A percentile compares a stretch with the other conserved stretches of the same genome.
phyloP scores from a whole-genome alignment of 2,797 vertebrate genomes.

The Triplophysa bombifrons region DNA sequence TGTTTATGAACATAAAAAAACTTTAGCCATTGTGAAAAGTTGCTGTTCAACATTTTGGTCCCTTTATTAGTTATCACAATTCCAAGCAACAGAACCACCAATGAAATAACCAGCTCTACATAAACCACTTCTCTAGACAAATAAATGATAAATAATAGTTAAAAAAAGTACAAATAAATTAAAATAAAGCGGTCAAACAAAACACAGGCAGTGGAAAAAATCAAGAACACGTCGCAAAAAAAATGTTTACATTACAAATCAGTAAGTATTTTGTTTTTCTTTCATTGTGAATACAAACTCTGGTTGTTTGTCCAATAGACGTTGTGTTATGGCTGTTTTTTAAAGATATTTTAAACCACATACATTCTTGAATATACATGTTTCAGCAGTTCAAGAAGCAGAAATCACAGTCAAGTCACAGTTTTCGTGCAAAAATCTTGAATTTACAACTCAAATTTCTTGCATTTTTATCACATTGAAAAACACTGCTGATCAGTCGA shows the following conservation, averaged over 20 bases:
- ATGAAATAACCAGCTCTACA: slow-evolving; percentile 78
- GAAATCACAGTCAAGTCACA: slow-evolving; percentile 50
- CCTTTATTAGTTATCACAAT: slow-evolving; percentile 82
- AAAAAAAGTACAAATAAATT: slow-evolving; percentile 57
- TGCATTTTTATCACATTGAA: slow-evolving; percentile 30
- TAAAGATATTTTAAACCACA: slow-evolving; percentile 43
- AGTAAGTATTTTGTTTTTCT: slow-evolving; percentile 11
- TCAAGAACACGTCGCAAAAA: slow-evolving; percentile 36
- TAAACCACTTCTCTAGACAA: slow-evolving; percentile 73
- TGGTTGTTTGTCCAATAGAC: slow-evolving; percentile 13
- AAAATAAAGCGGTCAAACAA: slow-evolving; percentile 42
- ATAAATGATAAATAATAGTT: slow-evolving; percentile 57
- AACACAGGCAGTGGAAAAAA: slow-evolving; percentile 53
- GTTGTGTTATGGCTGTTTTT: slow-evolving; percentile 19
- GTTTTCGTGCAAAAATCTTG: slow-evolving; percentile 51
- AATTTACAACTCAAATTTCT: slow-evolving; percentile 39
- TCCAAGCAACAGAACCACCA: slow-evolving; percentile 82
- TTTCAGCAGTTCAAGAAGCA: slow-evolving; percentile 34
- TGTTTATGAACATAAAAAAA: not conserved
- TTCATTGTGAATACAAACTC: slow-evolving; percentile 15
- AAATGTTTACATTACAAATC: slow-evolving; percentile 26
- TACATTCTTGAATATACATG: slow-evolving; percentile 29
- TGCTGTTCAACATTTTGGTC: slow-evolving; percentile 76
- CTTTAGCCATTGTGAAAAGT: not conserved
- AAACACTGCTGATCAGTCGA: slow-evolving; percentile 6